Base-by-base conservation (phyloP, 1,140 invertebrate genomes). In the Drosophila subobscura region DNA sequence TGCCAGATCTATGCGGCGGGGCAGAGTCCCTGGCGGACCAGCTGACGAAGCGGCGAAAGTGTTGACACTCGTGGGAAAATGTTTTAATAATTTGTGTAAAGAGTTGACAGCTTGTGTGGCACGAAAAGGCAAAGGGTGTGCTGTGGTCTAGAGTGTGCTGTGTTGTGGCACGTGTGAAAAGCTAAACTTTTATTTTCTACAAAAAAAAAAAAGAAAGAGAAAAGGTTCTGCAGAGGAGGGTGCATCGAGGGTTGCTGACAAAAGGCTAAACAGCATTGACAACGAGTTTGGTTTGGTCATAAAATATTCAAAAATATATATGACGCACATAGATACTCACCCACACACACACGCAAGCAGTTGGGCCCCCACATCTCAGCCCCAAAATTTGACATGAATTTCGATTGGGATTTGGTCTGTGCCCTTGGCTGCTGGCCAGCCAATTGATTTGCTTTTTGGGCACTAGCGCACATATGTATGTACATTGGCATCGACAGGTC, bases 61-160 rank as follows among this genome's bases (percentile, higher is more conserved):
- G 83, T 83, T 89, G 84, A 89, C 83, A 88, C 83, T 70, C 84
- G 79, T 88, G 83, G 83, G 83, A 88, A 88, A 88, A 88, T 83
- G 84, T 79, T 88, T 88, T 88, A 88, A 88, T 88, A 88, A 88
- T 88, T 88, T 76, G 83, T 79, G 75, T 64, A 88, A 88, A 89
- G 83, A 83, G 83, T 88, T 88, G 83, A 88, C 83, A 88, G 75
- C 64, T 22, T 67, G 55, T 49, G 45, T 52, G 33, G 44, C 55
- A 27, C 41, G 29, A 51, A 33, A 61, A 57, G 27, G 68, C 59
- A 50, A 37, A 12, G 29, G 52, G 33, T 53, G 60, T 8, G 33
- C 8, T 37, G 29, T 10, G 29, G 8, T 10, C 2, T 33, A 1
- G 8, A 8, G 29, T 33, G 33, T 37, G 33, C 16, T 20, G 1